Evolutionary conservation across 64 coral and sea anemone species (phyloP).

Genomic region (Trachythela sp.): DNA sequence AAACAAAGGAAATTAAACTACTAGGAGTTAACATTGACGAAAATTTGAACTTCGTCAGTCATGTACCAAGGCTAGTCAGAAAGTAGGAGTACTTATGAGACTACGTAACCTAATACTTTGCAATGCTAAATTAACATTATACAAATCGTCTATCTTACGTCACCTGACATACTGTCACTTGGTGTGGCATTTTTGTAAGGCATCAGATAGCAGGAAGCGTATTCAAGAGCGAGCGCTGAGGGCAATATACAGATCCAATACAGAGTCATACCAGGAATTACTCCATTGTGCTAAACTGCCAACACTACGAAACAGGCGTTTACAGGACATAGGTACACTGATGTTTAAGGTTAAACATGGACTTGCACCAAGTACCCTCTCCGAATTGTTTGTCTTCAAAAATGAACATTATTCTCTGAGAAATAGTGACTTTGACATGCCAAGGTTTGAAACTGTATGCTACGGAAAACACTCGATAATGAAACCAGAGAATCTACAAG

Average conservation of each 20-base stretch:
- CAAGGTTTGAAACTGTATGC: slow-evolving; percentile 24
- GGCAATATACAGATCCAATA: background rate
- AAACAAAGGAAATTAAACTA: background rate
- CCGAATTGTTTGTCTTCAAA: slow-evolving; percentile 26
- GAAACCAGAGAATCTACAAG: background rate
- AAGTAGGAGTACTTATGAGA: background rate
- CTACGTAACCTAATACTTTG: background rate
- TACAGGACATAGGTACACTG: background rate
- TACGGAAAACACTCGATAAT: slow-evolving; percentile 21
- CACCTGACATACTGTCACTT: background rate
- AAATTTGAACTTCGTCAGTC: background rate
- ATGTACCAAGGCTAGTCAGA: slow-evolving; percentile 4
- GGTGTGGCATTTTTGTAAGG: slow-evolving; percentile 3
- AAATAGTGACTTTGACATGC: slow-evolving; percentile 47
- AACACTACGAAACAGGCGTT: background rate
- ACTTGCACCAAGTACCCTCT: background rate
- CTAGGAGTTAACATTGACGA: background rate
- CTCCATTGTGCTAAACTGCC: background rate
- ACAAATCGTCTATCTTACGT: background rate
- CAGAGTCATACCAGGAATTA: background rate
- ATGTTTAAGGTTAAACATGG: background rate
- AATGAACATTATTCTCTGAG: slow-evolving; percentile 17
- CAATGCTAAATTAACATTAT: background rate
- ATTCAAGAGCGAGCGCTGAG: background rate
- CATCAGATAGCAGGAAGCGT: background rate